Conservation (phyloP, 2,888 invertebrate genomes). For the Orchestes rusci region DNA sequence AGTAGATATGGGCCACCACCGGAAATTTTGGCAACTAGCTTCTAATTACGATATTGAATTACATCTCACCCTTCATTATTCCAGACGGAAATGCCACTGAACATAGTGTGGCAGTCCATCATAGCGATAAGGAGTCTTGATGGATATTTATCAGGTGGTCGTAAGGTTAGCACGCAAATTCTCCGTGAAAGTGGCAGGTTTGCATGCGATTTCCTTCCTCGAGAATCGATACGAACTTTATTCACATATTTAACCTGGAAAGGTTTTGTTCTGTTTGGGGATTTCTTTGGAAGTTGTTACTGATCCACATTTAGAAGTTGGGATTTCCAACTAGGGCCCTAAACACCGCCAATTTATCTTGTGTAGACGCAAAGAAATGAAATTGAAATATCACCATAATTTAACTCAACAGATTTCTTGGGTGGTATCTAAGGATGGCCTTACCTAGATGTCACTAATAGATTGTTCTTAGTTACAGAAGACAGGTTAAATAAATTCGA, state of each 20-base stretch:
- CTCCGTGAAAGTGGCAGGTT: slow-evolving; percentile 22
- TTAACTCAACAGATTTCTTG: no score
- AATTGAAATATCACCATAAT: no score
- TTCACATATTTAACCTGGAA: slow-evolving; percentile 16
- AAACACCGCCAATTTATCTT: no score
- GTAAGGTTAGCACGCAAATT: slow-evolving; percentile 19
- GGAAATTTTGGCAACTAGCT: slow-evolving; percentile 22
- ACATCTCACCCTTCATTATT: slow-evolving; percentile 20
- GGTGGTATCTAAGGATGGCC: no score
- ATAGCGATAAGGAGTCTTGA: slow-evolving; percentile 22
- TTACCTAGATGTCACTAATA: no score
- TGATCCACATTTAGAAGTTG: no score
- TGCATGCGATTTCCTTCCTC: slow-evolving; percentile 23
- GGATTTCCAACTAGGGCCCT: no score
- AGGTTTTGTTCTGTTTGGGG: slow-evolving; percentile 11
- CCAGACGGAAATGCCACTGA: slow-evolving; percentile 22
- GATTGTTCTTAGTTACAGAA: no score
- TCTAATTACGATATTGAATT: slow-evolving; percentile 24
- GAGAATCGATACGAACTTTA: slow-evolving; percentile 17
- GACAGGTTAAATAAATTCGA: no score
- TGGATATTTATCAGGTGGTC: slow-evolving; percentile 24
- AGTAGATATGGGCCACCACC: not conserved
- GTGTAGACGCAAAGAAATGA: no score
- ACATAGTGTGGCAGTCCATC: slow-evolving; percentile 24
- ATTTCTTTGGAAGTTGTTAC: slow-evolving; percentile 1